Evolutionary conservation across 2,888 invertebrate genomes (phyloP).

Genomic region (Drosophila macrothrix): DNA sequence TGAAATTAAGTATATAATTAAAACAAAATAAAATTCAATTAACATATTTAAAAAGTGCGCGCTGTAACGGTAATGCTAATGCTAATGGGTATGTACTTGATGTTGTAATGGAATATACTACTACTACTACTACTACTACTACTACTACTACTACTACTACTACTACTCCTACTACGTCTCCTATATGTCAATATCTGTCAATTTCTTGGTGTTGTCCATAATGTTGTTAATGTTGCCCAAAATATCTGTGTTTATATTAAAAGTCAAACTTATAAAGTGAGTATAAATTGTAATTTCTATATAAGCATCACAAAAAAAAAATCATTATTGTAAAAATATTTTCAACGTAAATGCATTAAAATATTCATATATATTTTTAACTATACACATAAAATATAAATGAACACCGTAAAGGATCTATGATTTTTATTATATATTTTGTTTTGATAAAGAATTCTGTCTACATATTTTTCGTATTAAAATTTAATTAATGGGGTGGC

Average conservation of each 20-base stretch:
- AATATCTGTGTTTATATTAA: constrained; percentile 1
- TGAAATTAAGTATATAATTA: constrained; percentile 5
- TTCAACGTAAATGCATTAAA: neutral
- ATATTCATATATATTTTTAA: neutral
- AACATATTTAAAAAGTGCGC: constrained; percentile 40
- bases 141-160: neutral
- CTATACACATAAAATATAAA: neutral
- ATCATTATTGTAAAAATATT: neutral
- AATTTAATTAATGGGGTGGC: neutral
- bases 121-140: constrained; percentile 28
- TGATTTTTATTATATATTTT: neutral
- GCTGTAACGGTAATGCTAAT: constrained; percentile 25
- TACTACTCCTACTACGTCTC: constrained; percentile 43
- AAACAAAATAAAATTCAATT: neutral
- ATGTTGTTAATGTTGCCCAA: constrained; percentile 20
- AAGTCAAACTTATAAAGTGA: constrained; percentile 41
- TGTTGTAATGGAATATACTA: constrained; percentile 82
- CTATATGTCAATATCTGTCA: constrained; percentile 58
- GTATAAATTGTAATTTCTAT: constrained; percentile 31
- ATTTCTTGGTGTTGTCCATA: constrained; percentile 64
- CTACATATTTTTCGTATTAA: neutral
- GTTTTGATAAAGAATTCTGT: neutral
- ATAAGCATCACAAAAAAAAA: neutral
- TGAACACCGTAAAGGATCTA: neutral
- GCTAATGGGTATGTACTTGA: constrained; percentile 82